Conservation (phyloP, 1,140 invertebrate genomes). For the Drosophila pachea region DNA sequence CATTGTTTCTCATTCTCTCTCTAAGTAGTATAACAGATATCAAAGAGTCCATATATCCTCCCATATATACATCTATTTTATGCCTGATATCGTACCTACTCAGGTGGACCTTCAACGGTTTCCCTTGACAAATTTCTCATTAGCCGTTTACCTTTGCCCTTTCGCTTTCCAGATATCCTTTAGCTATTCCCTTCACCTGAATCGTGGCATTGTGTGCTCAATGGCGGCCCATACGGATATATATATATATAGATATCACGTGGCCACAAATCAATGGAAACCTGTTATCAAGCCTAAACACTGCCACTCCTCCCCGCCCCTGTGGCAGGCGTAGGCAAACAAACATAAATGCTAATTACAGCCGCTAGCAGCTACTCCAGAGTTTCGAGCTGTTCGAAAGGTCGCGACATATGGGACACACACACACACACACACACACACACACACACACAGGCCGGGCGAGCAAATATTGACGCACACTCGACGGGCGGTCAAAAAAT, state of each 20-base stretch:
- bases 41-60: too few species aligned
- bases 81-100: too few species aligned
- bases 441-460: not conserved
- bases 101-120: too few species aligned
- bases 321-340: slow-evolving; percentile 46
- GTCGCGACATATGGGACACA: slow-evolving; percentile 66
- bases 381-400: slow-evolving; percentile 24
- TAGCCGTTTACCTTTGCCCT: too few species aligned
- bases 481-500: slow-evolving; percentile 51
- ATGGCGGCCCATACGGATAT: not conserved
- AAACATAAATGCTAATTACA: slow-evolving; percentile 74
- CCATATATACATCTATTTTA: too few species aligned
- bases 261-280: not conserved
- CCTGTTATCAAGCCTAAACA: slow-evolving; percentile 44
- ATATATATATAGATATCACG: not conserved
- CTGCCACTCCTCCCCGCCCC: slow-evolving; percentile 4
- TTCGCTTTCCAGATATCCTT: not conserved
- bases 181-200: slow-evolving; percentile 9
- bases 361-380: slow-evolving; percentile 36
- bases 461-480: slow-evolving; percentile 65
- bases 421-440: not conserved
- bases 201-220: slow-evolving; percentile 11
- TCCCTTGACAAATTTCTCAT: too few species aligned
- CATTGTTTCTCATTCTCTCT: too few species aligned
- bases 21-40: too few species aligned